Evolutionary conservation across 2,797 vertebrate genomes (phyloP), one percentile per base, ranked within the genome.

Genomic region (Chromobotia macracanthus): DNA sequence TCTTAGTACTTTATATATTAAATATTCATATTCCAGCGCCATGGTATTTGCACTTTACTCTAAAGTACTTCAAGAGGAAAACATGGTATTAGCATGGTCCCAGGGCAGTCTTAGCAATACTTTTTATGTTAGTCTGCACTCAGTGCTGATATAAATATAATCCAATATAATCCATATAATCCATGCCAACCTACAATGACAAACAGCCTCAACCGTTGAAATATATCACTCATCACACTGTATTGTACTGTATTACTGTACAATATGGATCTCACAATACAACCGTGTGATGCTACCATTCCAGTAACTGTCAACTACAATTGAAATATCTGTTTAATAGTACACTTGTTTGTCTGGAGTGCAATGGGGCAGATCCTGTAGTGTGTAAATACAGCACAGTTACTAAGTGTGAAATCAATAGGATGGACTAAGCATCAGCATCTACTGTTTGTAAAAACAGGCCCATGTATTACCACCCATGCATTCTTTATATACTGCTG

Each of bases 401-500:
- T 63, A 21, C 58, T 55, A 18, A 38, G 61, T 51, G 73, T 75
- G 60, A 80, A 80, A 72, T 81, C 73, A 72, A 81, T 76, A 73
- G 56, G 15, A 46, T 51, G 61, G 71, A 58, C 50, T 44, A 11
- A 67, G 69, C 44, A 77, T 82, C 75, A 64, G 80, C 73, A 25
- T 71, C 41, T 46, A 53, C 23, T 72, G 75, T 60, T 78, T 78
- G 69, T 65, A 71, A 41, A 16, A 44, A 64, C 67, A 64, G 35
- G 16, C 61, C 38, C 23, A 46, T 46, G 16, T n/a, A 53, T 56
- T 46, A 21, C 12, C 46, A 51, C 10, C 38, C 10, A 13, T 28
- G 16, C 15, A 53, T 65, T 23, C 35, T 44, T 21, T 18, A 28
- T 53, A 61, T 13, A 41, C 18, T n/a, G 0, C 9, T 63, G 18